A percentile compares a stretch with the other conserved stretches of the same genome.
Evolutionary conservation across 1,140 invertebrate species (phyloP).

Genomic region (Lepidotrigona ventralis): DNA sequence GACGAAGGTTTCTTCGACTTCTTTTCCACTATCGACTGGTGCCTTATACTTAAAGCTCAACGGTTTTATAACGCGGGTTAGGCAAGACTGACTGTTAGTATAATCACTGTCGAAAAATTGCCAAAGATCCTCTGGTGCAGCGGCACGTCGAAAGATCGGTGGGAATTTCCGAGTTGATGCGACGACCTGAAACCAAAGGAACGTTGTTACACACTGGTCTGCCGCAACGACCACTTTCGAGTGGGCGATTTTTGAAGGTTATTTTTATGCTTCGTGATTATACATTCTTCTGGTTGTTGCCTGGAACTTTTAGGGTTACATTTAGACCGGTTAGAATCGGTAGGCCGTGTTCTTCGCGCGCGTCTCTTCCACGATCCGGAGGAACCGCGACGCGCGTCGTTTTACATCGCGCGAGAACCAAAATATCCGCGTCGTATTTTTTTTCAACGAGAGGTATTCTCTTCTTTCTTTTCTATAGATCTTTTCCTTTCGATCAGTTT

Average conservation of each 20-base stretch:
- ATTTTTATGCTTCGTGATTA: slow-evolving; percentile 79
- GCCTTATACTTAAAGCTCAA: slow-evolving; percentile 43
- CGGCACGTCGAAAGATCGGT: slow-evolving; percentile 58
- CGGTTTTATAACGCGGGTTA: slow-evolving; percentile 43
- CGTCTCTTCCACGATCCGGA: slow-evolving; percentile 67
- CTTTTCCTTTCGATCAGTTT: background rate
- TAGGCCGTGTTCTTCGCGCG: slow-evolving; percentile 50
- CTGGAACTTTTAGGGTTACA: slow-evolving; percentile 72
- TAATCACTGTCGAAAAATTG: slow-evolving; percentile 58
- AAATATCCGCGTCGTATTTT: background rate
- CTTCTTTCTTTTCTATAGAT: background rate
- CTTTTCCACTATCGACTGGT: background rate
- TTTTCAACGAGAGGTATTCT: background rate
- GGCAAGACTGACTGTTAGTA: slow-evolving; percentile 6
- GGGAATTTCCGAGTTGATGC: slow-evolving; percentile 67
- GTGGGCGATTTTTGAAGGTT: slow-evolving; percentile 70
- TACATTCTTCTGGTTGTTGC: slow-evolving; percentile 72
- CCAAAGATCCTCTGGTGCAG: slow-evolving; percentile 21
- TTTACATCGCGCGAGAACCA: background rate
- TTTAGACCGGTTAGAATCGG: slow-evolving; percentile 63
- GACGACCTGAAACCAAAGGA: slow-evolving; percentile 54
- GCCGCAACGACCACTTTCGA: slow-evolving; percentile 44
- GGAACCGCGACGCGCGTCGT: slow-evolving; percentile 17
- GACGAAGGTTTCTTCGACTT: slow-evolving; percentile 44
- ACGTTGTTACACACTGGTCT: slow-evolving; percentile 30